Evolutionary conservation across 2,888 invertebrate species (phyloP), one percentile per base, ranked within the genome.

Genomic region (Nowickia ferox): DNA sequence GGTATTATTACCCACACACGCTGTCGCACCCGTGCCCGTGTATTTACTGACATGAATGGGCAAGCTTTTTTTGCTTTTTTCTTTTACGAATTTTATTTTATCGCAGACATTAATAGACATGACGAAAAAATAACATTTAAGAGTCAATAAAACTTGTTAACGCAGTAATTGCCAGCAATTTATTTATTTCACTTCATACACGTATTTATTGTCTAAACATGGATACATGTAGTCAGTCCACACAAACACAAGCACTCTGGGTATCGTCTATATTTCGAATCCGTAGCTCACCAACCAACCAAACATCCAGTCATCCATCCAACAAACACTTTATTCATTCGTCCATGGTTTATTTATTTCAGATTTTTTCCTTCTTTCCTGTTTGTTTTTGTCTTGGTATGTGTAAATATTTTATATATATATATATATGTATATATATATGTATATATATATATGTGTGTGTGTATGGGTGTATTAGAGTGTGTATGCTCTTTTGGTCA

Each of bases 101-200:
- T 76, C 53, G 79, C 86, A 87, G 88, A 88, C 86, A 86, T 85
- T 84, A 84, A 84, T 87, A 81, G 80, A 87, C 81, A 84, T 84
- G 77, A 87, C 87, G 86, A 87, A 88, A 88, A 87, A 87, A 88
- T 87, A 88, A 86, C 88, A 92, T 92, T 92, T 92, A 92, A 90
- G 91, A 92, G 92, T 92, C 92, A 92, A 92, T 92, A 92, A 92
- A 92, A 92, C 92, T 92, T 92, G 92, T 92, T 92, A 92, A 92
- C 92, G 91, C 90, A 90, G 92, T 92, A 92, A 92, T 92, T 92
- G 92, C 92, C 89, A 90, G 91, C 92, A 92, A 92, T 92, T 92
- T 92, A 92, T 92, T 92, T 92, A 90, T 92, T 91, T 92, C 87
- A 87, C 88, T 88, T 88, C 84, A 87, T 84, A 84, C 78, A 82